phyloP scores from a whole-genome alignment of 2,113 vertebrate genomes.

The Delphinapterus leucas region DNA sequence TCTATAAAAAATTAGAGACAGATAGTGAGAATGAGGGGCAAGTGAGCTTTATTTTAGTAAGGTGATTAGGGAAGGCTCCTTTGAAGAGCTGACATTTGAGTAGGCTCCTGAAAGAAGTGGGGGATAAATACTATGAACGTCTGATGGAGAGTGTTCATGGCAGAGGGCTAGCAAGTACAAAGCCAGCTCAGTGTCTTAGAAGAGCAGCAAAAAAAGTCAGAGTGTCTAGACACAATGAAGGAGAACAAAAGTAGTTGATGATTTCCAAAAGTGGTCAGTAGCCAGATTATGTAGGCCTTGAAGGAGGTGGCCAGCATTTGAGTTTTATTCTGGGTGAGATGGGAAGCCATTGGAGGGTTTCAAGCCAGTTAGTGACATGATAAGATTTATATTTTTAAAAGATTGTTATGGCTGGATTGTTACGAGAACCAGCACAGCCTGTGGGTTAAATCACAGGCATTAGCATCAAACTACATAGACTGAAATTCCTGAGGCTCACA shows the following conservation, averaged over 20 bases:
- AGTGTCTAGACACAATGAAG: background rate
- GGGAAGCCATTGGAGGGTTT: background rate
- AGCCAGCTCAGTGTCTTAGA: background rate
- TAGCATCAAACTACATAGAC: background rate
- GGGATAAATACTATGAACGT: too few species aligned
- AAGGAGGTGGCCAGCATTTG: background rate
- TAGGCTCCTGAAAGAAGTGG: background rate
- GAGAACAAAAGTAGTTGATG: background rate
- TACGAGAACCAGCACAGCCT: background rate
- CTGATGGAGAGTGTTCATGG: background rate
- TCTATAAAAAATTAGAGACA: background rate
- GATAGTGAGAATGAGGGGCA: background rate
- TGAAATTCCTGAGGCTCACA: background rate
- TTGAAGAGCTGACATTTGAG: background rate
- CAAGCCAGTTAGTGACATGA: background rate
- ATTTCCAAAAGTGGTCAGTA: background rate
- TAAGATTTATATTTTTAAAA: background rate
- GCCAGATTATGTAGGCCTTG: background rate
- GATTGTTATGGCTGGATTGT: background rate
- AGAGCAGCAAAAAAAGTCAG: background rate
- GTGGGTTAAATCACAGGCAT: background rate
- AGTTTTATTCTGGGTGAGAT: background rate
- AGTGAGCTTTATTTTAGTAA: background rate
- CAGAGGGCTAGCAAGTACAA: background rate
- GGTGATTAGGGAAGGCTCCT: background rate